Conservation (phyloP, 2,797 vertebrate species). For the Labroides dimidiatus region DNA sequence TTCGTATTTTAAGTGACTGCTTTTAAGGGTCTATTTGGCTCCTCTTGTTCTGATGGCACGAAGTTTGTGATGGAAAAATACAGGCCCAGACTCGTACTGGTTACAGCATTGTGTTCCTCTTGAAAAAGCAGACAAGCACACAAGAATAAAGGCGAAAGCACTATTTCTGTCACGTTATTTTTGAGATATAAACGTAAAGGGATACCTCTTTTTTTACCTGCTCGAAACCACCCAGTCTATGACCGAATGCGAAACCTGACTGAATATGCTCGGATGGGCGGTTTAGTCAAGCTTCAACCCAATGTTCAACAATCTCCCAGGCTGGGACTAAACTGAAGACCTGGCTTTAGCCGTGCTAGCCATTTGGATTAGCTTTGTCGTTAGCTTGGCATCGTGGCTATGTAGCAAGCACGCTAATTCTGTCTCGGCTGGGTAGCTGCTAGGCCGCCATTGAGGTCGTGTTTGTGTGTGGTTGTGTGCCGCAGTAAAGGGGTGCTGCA, state of each 20-base stretch:
- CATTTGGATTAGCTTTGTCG: constrained; percentile 70
- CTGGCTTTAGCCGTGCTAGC: constrained; percentile 59
- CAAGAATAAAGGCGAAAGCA: not conserved
- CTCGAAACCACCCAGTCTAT: not conserved
- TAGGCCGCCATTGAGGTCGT: constrained; percentile 82
- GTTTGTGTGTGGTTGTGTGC: constrained; percentile 49
- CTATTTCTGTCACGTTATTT: constrained; percentile 22
- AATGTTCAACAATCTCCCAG: constrained; percentile 39
- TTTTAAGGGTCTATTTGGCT: constrained; percentile 1
- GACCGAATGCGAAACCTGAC: constrained; percentile 19
- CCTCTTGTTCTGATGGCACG: constrained; percentile 26
- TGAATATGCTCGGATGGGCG: constrained; percentile 46
- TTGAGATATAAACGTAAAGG: not conserved
- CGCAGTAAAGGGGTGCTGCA: constrained; percentile 51
- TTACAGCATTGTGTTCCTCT: constrained; percentile 30
- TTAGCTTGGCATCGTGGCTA: constrained; percentile 80
- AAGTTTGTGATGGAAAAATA: constrained; percentile 74
- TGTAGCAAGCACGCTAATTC: constrained; percentile 63
- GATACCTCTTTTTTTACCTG: not conserved
- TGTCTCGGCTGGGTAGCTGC: constrained; percentile 56
- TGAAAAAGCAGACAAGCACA: constrained; percentile 12
- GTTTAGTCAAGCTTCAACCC: constrained; percentile 55
- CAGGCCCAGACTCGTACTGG: constrained; percentile 57
- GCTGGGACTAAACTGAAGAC: constrained; percentile 5
- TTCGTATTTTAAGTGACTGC: too few relatives aligned